These are phyloP conservation scores for Calliopsis andreniformis DNA, from an alignment of 1,140 invertebrate species.

Conservation along the genomic window DNA sequence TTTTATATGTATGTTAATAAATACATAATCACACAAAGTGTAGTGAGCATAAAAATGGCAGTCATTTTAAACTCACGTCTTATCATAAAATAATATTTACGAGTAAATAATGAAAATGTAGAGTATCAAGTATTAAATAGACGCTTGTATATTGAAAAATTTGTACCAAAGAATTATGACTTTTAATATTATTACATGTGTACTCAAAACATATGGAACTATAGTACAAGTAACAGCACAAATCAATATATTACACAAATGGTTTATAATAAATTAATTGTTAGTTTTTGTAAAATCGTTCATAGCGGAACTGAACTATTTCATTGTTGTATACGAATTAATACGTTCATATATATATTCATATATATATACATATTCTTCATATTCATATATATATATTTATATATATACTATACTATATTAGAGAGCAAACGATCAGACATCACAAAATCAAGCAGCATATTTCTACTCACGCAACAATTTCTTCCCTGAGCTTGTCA, in stretches of 20 bases:
- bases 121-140: constrained; percentile 27
- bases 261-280: constrained; percentile 47
- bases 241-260: constrained; percentile 33
- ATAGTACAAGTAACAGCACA: constrained; percentile 41
- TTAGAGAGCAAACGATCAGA: too few relatives aligned
- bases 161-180: constrained; percentile 38
- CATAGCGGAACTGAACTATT: constrained; percentile 52
- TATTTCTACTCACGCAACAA: too few relatives aligned
- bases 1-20: constrained; percentile 21
- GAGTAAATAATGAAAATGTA: constrained; percentile 42
- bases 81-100: constrained; percentile 39
- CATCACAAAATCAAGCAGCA: too few relatives aligned
- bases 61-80: constrained; percentile 54
- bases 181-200: constrained; percentile 6
- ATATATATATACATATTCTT: too few relatives aligned
- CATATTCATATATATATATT: too few relatives aligned
- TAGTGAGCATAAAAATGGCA: constrained; percentile 60
- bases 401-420: too few relatives aligned
- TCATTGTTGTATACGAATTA: constrained; percentile 34
- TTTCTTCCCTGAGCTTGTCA: too few relatives aligned
- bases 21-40: constrained; percentile 47
- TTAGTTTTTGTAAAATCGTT: constrained; percentile 54
- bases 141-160: constrained; percentile 41
- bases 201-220: constrained; percentile 26
- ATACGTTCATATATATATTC: constrained; percentile 54